Base-by-base conservation (phyloP, 2,113 vertebrate species). In the Calyptomena viridis region DNA sequence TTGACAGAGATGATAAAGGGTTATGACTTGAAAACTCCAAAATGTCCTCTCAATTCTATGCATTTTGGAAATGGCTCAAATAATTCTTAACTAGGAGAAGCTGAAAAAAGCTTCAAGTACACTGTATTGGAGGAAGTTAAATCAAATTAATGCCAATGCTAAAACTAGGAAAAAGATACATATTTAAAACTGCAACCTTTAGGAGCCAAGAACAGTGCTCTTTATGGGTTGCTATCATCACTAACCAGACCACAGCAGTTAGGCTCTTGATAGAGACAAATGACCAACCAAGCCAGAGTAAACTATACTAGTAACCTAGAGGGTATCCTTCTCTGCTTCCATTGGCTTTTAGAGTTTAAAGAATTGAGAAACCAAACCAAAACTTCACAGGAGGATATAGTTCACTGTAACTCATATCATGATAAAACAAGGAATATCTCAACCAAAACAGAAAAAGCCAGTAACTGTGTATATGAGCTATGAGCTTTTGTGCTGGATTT, bases 1-100 rank as follows among this genome's bases (percentile, higher is more conserved):
- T 77, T 95, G 80, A 86, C 49, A 91, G 67, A 89, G 64, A 60
- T 92, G 42, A 84, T 77, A 37, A 92, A 87, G 59, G 42, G 76
- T 55, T 74, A 77, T 2, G 6, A 69, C 50, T 73, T 47, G 37
- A 84, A 84, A 94, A 77, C 11, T 77, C n/a, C 25, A 25, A 96
- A 92, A 14, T 46, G 28, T 59, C 31, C 40, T 81, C 94, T 74
- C 59, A 50, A 63, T 87, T 91, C 59, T 62, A 40, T 50, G 68
- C 72, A 62, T 90, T 89, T 84, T 60, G 44, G 44, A 93, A 93
- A 83, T 40, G 37, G 53, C 63, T 91, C 50, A 73, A 58, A 53
- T 68, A 79, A 72, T 62, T 77, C 59, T 46, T 44, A 73, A 79
- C 33, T 47, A 86, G 44, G 55, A 76, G n/a, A 71, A 88, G 12